These are phyloP conservation scores for Tauraco erythrolophus DNA, from an alignment of 2,113 vertebrate genomes.

Conservation along the genomic window DNA sequence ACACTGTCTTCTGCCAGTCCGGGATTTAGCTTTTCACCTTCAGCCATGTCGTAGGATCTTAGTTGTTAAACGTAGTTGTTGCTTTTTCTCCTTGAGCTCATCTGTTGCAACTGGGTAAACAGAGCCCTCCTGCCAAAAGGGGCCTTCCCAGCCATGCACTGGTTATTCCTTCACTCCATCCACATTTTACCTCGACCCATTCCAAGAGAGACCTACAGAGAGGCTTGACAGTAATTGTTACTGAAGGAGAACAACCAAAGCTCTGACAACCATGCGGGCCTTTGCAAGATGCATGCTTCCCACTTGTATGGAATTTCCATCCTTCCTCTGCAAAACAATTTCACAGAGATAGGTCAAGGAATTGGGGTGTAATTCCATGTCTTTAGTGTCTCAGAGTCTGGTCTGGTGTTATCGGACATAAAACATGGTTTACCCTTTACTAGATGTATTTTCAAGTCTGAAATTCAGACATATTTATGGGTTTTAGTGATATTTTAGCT, in stretches of 20 bases:
- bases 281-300: neutral
- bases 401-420: neutral
- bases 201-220: neutral
- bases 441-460: neutral
- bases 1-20: neutral
- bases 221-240: neutral
- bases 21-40: neutral
- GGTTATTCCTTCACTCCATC: neutral
- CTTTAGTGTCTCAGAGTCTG: neutral
- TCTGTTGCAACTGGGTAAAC: neutral
- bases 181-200: neutral
- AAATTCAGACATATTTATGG: slow-evolving; percentile 37
- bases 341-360: neutral
- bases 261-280: neutral
- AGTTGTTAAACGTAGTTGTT: neutral
- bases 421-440: neutral
- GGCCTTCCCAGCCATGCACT: neutral
- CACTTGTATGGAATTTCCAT: neutral
- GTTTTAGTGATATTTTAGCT: neutral
- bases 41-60: neutral
- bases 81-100: neutral
- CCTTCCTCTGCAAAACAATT: neutral
- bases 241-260: neutral
- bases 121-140: neutral
- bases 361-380: neutral